Conservation (phyloP, 2,888 invertebrate genomes). For the Epiblema foenella region DNA sequence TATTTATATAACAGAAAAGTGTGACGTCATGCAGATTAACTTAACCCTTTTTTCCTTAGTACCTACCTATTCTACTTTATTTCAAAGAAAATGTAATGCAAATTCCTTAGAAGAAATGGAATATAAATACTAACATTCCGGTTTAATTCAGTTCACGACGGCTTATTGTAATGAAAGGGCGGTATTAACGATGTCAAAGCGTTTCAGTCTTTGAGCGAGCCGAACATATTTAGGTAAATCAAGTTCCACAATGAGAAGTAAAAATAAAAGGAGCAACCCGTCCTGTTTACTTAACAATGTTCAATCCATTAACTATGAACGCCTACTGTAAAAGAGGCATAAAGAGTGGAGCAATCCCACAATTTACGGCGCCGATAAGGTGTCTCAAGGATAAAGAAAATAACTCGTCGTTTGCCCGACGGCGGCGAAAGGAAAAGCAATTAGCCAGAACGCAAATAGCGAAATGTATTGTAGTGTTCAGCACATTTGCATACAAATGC, state of each 20-base stretch:
- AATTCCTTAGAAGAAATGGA: constrained; percentile 37
- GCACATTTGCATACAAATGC: constrained; percentile 71
- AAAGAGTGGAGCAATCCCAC: constrained; percentile 43
- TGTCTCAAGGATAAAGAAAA: constrained; percentile 63
- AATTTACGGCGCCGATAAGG: constrained; percentile 62
- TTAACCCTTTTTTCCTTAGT: background rate
- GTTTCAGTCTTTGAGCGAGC: background rate
- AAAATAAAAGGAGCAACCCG: constrained; percentile 10
- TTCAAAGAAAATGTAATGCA: constrained; percentile 20
- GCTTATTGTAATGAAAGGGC: constrained; percentile 23
- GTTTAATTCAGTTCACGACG: constrained; percentile 24
- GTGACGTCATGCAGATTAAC: constrained; percentile 11
- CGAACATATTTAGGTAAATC: constrained; percentile 9
- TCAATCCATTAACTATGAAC: constrained; percentile 14
- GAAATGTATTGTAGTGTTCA: constrained; percentile 74
- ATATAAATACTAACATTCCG: constrained; percentile 42
- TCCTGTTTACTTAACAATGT: constrained; percentile 10
- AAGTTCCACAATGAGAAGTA: constrained; percentile 10
- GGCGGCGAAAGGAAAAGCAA: constrained; percentile 77
- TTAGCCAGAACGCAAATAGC: constrained; percentile 78
- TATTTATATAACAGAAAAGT: constrained; percentile 35
- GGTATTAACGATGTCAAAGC: background rate
- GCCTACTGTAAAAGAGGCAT: constrained; percentile 23
- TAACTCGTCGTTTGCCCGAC: constrained; percentile 65
- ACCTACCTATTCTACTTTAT: background rate